Evolutionary conservation across 2,888 invertebrate species (phyloP).

Genomic region (Malachius bipustulatus): DNA sequence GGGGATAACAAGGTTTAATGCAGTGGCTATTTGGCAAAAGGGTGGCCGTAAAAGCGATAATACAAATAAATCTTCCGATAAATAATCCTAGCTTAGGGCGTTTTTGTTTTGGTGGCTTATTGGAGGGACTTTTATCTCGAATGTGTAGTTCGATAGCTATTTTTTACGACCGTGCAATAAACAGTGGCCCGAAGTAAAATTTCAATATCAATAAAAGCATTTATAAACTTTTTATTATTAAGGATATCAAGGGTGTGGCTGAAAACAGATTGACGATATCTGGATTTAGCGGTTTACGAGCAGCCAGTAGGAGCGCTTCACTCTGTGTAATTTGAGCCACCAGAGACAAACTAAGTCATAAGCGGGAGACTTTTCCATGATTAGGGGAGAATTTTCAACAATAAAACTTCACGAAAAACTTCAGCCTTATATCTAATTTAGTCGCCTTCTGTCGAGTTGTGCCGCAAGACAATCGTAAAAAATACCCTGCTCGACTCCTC

Average conservation of each 20-base stretch:
- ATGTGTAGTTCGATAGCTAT: too few species aligned
- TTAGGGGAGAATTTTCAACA: constrained; percentile 17
- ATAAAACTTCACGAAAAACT: constrained; percentile 16
- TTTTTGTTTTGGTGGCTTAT: too few species aligned
- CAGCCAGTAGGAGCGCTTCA: constrained; percentile 17
- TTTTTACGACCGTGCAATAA: not conserved
- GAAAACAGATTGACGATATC: constrained; percentile 23
- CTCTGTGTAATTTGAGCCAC: constrained; percentile 22
- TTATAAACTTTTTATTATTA: constrained; percentile 13
- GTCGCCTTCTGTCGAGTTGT: not conserved
- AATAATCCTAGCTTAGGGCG: too few species aligned
- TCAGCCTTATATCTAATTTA: constrained; percentile 5
- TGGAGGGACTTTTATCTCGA: too few species aligned
- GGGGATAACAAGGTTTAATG: too few species aligned
- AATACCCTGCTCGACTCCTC: constrained; percentile 1
- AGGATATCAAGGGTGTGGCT: constrained; percentile 13
- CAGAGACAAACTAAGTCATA: constrained; percentile 20
- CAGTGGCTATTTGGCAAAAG: too few species aligned
- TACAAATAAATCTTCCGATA: too few species aligned
- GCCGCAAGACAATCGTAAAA: constrained; percentile 2
- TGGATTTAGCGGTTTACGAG: constrained; percentile 21
- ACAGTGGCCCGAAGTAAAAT: constrained; percentile 12
- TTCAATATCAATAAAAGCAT: constrained; percentile 17
- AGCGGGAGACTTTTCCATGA: constrained; percentile 20
- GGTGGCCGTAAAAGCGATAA: too few species aligned